These are phyloP conservation scores for Hylia prasina DNA, from an alignment of 2,113 vertebrate species.

Conservation along the genomic window DNA sequence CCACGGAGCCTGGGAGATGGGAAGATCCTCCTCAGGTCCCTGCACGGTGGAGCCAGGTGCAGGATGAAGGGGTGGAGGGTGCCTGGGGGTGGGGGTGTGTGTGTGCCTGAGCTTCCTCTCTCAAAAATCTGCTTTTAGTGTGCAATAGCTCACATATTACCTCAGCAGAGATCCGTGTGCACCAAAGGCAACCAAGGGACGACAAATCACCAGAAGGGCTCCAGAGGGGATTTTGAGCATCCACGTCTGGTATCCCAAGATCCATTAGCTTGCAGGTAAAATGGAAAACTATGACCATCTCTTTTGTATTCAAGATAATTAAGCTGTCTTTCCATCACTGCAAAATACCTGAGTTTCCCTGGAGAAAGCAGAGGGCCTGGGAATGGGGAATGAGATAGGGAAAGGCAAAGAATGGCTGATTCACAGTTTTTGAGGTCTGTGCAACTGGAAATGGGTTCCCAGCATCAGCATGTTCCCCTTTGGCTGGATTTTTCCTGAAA, in stretches of 20 bases:
- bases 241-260: constrained; percentile 47
- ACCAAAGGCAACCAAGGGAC: constrained; percentile 27
- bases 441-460: background rate
- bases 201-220: constrained; percentile 35
- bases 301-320: constrained; percentile 11
- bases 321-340: constrained; percentile 20
- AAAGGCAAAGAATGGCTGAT: background rate
- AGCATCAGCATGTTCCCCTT: background rate
- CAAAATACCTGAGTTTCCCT: constrained; percentile 49
- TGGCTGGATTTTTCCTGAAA: background rate
- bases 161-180: constrained; percentile 22
- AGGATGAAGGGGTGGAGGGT: background rate
- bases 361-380: constrained; percentile 36
- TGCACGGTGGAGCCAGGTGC: background rate
- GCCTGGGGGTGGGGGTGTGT: background rate
- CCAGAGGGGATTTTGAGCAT: constrained; percentile 49
- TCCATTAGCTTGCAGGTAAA: constrained; percentile 61
- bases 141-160: constrained; percentile 21
- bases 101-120: background rate
- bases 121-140: constrained; percentile 35
- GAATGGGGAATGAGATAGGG: background rate
- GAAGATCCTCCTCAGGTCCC: background rate
- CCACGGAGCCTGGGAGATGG: background rate
- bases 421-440: background rate
- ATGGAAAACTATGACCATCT: background rate